A percentile compares a stretch with the other conserved stretches of the same genome.
These are phyloP conservation scores for Diabrotica balteata DNA, from an alignment of 2,888 invertebrate species.

Conservation along the genomic window DNA sequence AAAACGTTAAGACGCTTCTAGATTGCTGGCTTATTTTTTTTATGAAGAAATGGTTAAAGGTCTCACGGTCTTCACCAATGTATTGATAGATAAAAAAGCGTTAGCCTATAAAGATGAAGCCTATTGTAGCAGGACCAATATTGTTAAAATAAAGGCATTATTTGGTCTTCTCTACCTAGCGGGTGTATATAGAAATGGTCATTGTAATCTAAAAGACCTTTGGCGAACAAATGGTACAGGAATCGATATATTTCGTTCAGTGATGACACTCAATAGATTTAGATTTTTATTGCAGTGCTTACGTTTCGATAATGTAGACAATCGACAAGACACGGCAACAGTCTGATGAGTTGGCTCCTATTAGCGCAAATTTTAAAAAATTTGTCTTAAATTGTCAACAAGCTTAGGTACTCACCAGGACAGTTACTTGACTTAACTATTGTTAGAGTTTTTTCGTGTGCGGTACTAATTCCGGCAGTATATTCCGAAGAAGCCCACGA, in stretches of 20 bases:
- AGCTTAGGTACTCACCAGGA: neutral
- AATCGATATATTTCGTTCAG: slow-evolving; percentile 14
- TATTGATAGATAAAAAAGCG: too few relatives aligned
- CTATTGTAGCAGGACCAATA: too few relatives aligned
- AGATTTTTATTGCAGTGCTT: slow-evolving; percentile 7
- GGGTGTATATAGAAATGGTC: slow-evolving; percentile 8
- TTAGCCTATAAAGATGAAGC: too few relatives aligned
- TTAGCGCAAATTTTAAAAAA: neutral
- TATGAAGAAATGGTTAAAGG: too few relatives aligned
- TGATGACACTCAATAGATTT: slow-evolving; percentile 18
- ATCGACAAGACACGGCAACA: neutral
- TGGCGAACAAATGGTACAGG: slow-evolving; percentile 16
- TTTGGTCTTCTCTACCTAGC: slow-evolving; percentile 13
- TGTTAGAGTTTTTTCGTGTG: neutral
- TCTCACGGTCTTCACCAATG: too few relatives aligned
- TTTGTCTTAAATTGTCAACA: too few relatives aligned
- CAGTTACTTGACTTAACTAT: neutral
- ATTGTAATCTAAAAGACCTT: slow-evolving; percentile 11
- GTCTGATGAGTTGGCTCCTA: neutral
- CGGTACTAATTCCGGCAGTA: neutral
- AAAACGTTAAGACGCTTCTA: slow-evolving; percentile 5
- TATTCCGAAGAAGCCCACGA: neutral
- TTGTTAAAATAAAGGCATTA: slow-evolving; percentile 8
- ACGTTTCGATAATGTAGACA: slow-evolving; percentile 11
- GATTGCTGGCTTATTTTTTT: slow-evolving; percentile 10